A percentile compares a stretch with the other conserved stretches of the same genome.
Evolutionary conservation across 1,140 invertebrate species (phyloP).

Genomic region (Chionoecetes opilio): DNA sequence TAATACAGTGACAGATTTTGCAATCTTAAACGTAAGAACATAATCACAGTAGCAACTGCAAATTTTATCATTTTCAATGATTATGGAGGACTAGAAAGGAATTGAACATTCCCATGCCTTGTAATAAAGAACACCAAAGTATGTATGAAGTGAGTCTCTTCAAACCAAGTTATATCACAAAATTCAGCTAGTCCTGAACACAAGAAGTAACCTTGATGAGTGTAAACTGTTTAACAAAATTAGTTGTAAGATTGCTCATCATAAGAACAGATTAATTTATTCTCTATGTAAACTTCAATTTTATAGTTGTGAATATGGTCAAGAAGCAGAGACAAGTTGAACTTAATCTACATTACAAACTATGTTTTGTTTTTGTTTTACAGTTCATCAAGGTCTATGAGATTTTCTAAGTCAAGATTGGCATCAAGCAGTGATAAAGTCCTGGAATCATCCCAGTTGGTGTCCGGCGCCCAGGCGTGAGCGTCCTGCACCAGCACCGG

Average conservation of each 20-base stretch:
- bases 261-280: not conserved
- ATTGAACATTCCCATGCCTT: too few species aligned
- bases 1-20: slow-evolving; percentile 9
- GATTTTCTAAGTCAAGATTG: slow-evolving; percentile 81
- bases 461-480: slow-evolving; percentile 76
- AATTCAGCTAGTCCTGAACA: not conserved
- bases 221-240: too few species aligned
- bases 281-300: not conserved
- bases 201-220: not conserved
- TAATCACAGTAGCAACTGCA: not conserved
- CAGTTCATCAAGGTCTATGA: slow-evolving; percentile 81
- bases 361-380: slow-evolving; percentile 43
- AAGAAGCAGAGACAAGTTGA: not conserved
- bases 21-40: not conserved
- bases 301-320: not conserved
- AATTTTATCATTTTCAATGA: not conserved
- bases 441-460: slow-evolving; percentile 80
- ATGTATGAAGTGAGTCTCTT: not conserved
- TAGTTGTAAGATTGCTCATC: not conserved
- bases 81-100: not conserved
- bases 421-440: slow-evolving; percentile 79
- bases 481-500: slow-evolving; percentile 78
- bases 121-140: not conserved
- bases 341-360: not conserved
- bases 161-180: not conserved